phyloP scores from a whole-genome alignment of 2,113 vertebrate genomes.

The Spizaetus ornatus region DNA sequence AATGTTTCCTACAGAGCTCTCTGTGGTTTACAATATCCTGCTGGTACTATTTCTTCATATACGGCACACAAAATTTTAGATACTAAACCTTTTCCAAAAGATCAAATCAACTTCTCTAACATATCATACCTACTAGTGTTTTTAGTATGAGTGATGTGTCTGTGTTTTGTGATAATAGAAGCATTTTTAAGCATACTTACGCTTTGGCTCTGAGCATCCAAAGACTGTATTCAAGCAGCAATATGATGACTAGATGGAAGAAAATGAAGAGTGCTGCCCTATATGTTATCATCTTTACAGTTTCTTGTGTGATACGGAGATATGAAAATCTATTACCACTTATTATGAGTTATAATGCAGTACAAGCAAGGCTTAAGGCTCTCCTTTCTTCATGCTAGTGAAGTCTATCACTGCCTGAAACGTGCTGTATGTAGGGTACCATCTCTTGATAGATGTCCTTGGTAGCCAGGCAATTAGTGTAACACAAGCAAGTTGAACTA shows the following conservation, averaged over 20 bases:
- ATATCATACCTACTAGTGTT: background rate
- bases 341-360: background rate
- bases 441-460: background rate
- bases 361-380: background rate
- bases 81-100: conserved; percentile 25
- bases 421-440: background rate
- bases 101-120: conserved; percentile 40
- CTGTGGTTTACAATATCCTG: conserved; percentile 51
- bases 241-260: background rate
- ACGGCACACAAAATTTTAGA: conserved; percentile 3
- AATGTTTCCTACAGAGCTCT: conserved; percentile 45
- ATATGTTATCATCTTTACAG: conserved; percentile 6
- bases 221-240: background rate
- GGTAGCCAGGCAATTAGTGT: background rate
- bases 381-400: background rate
- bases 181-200: background rate
- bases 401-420: background rate
- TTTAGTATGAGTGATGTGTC: background rate
- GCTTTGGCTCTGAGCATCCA: background rate
- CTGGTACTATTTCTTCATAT: conserved; percentile 44
- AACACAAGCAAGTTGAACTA: background rate
- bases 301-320: conserved; percentile 20
- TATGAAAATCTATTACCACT: conserved; percentile 38
- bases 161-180: background rate
- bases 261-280: background rate